These are phyloP conservation scores for Pelusios castaneus DNA, from an alignment of 2,113 vertebrate species.

Conservation along the genomic window DNA sequence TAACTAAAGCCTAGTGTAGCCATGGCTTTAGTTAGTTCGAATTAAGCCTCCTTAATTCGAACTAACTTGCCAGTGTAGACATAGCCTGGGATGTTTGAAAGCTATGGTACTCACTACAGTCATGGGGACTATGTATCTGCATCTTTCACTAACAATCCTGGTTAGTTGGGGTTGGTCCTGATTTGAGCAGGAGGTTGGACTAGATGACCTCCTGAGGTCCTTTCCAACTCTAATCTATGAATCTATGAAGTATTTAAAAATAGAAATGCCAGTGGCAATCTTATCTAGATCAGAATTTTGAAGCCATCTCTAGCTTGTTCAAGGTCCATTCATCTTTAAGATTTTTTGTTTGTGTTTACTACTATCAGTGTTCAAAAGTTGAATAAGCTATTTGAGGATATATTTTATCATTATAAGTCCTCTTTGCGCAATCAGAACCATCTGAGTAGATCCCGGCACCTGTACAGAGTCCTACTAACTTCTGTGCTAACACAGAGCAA, in stretches of 20 bases:
- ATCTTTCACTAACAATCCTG: neutral
- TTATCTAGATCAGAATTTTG: neutral
- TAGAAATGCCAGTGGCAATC: neutral
- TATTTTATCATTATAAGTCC: neutral
- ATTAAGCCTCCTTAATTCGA: too few species aligned
- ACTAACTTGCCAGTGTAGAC: too few species aligned
- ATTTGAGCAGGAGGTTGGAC: too few species aligned
- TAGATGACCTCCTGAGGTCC: too few species aligned
- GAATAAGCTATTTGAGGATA: neutral
- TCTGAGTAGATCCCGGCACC: neutral
- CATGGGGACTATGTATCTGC: neutral
- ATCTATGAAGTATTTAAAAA: neutral
- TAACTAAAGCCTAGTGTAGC: too few species aligned
- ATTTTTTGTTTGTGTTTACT: neutral
- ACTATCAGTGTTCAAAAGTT: neutral
- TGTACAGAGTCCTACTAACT: neutral
- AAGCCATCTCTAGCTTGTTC: neutral
- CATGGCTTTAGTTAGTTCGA: too few species aligned
- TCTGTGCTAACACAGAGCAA: fast-evolving
- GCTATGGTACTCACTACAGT: neutral
- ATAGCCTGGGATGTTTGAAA: too few species aligned
- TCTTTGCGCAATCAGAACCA: neutral
- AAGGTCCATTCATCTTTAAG: neutral
- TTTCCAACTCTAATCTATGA: too few species aligned
- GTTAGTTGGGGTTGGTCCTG: too few species aligned